Evolutionary conservation across 2,113 vertebrate species (phyloP), one percentile per base, ranked within the genome.

Genomic region (Pan paniscus): DNA sequence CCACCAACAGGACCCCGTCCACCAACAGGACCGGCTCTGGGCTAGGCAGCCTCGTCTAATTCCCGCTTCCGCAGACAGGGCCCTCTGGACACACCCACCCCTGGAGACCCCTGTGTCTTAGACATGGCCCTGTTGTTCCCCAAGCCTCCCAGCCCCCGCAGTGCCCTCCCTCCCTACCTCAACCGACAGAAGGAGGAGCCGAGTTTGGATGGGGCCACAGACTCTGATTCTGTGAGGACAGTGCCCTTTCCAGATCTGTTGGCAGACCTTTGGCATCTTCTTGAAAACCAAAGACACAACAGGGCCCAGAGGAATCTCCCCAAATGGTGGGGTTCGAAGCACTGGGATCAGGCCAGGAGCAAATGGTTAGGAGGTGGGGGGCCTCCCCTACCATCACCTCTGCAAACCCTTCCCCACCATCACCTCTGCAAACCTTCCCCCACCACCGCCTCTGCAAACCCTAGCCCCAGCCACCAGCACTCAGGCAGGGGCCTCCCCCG

Each of bases 271-370:
- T 32, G 25, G 38, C 5, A 0, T 12, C 2, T 46, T 59, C 35
- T 3, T 13, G 68, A n/a, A 68, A 82, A 18, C 12, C 18, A 14
- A 61, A 81, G 70, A 38, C 46, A 3, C 11, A 0, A 14, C 40
- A 48, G 52, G 50, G 22, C 82, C 85, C 27, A 2, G 50, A 46
- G 25, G 35, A 25, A 14, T 20, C 9, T 7, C 13, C 30, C 50
- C n/a, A 0, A 5, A 13, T 8, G 13, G 22, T 0, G 13, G n/a
- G 8, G n/a, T 38, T 38, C 5, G 0, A 6, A 35, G 68, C 48
- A 30, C 16, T 35, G 67, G 17, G 40, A 27, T 57, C 12, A 1
- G 48, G 57, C 25, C 20, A n/a, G 55, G 20, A 38, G 5, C 46
- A 25, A 38, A 75, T 2, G 20, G 48, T 8, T 40, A 48, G 22